A percentile compares a stretch with the other conserved stretches of the same genome.
phyloP scores from a whole-genome alignment of 2,888 invertebrate genomes.

The Junonia oenone region DNA sequence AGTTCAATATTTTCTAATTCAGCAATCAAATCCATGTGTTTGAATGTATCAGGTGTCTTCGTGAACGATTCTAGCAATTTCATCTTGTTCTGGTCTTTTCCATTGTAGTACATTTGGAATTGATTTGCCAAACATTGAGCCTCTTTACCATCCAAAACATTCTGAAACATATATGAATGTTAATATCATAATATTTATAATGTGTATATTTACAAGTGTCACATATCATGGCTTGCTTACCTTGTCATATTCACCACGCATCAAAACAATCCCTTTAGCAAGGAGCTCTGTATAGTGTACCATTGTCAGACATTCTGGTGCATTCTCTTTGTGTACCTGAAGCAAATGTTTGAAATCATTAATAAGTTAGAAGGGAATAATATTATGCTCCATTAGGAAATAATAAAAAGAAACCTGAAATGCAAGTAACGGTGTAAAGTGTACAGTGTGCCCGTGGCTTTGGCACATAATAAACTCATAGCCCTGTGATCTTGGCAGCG shows the following conservation, averaged over 20 bases:
- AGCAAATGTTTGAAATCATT: too few relatives aligned
- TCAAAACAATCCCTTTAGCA: slow-evolving; percentile 86
- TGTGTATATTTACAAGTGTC: background rate
- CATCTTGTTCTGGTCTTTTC: slow-evolving; percentile 81
- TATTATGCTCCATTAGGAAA: slow-evolving; percentile 1
- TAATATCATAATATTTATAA: background rate
- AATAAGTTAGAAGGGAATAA: too few relatives aligned
- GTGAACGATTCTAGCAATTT: slow-evolving; percentile 85
- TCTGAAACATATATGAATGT: slow-evolving; percentile 46
- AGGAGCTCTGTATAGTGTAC: slow-evolving; percentile 88
- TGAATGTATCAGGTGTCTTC: slow-evolving; percentile 85
- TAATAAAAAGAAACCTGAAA: slow-evolving; percentile 86
- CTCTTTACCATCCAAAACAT: slow-evolving; percentile 86
- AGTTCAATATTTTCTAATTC: slow-evolving; percentile 84
- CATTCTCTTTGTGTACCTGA: slow-evolving; percentile 90
- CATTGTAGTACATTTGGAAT: slow-evolving; percentile 89
- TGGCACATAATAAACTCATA: slow-evolving; percentile 93
- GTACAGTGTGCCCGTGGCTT: slow-evolving; percentile 84
- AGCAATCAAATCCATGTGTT: slow-evolving; percentile 89
- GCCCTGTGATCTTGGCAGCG: slow-evolving; percentile 89
- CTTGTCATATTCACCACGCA: slow-evolving; percentile 92
- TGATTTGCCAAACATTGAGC: slow-evolving; percentile 93
- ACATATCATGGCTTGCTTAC: slow-evolving; percentile 26
- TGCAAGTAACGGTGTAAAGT: slow-evolving; percentile 91
- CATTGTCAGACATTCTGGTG: slow-evolving; percentile 91